These are phyloP conservation scores for Geophilus truncorum DNA, from an alignment of 2,888 invertebrate species.

Conservation along the genomic window DNA sequence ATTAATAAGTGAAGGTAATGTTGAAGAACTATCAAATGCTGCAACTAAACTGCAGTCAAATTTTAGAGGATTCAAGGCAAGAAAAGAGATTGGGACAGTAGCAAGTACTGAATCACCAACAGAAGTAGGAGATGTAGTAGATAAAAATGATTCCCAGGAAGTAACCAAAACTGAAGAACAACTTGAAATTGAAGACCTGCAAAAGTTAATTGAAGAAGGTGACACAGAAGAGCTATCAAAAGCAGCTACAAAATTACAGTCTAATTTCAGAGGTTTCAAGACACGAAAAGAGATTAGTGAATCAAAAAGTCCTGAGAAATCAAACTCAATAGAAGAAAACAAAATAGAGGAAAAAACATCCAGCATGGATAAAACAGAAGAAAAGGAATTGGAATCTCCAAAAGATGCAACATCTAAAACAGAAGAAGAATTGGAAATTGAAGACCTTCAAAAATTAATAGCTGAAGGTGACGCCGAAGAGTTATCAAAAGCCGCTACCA, in stretches of 20 bases:
- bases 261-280: too few relatives aligned
- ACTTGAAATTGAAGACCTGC: too few relatives aligned
- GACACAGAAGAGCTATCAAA: too few relatives aligned
- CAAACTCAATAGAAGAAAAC: too few relatives aligned
- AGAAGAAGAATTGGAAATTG: not conserved
- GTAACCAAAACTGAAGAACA: too few relatives aligned
- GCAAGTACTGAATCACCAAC: not conserved
- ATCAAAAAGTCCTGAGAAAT: not conserved
- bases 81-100: not conserved
- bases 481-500: slow-evolving; percentile 17
- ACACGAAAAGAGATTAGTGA: not conserved
- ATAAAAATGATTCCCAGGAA: too few relatives aligned
- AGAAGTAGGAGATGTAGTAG: not conserved
- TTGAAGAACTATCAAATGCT: slow-evolving; percentile 3
- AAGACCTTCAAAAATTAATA: not conserved
- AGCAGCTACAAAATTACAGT: too few relatives aligned
- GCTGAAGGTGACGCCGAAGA: slow-evolving; percentile 9
- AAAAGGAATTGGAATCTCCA: not conserved
- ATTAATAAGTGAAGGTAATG: not conserved
- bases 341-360: too few relatives aligned
- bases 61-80: not conserved
- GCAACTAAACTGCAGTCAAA: slow-evolving; percentile 3
- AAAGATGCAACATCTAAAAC: not conserved
- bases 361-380: too few relatives aligned
- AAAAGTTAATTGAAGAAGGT: too few relatives aligned